Evolutionary conservation across 2,113 vertebrate genomes (phyloP).

Genomic region (Platysternon megacephalum): DNA sequence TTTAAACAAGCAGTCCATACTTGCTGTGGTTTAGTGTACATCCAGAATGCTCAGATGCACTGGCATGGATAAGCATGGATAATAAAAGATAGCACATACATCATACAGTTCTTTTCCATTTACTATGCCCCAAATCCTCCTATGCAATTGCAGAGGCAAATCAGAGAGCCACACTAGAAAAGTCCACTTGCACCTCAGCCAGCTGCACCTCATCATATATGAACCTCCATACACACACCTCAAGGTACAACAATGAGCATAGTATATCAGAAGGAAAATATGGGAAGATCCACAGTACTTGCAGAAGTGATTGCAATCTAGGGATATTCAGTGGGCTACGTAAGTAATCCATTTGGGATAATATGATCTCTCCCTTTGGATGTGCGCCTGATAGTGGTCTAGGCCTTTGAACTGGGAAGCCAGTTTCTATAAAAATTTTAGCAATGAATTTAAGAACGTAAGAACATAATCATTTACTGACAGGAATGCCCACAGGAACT

Average conservation of each 20-base stretch:
- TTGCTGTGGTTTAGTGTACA: not conserved
- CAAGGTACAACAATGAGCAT: not conserved
- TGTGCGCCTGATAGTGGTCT: not conserved
- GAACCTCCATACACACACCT: not conserved
- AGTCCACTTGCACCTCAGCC: not conserved
- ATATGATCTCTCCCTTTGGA: not conserved
- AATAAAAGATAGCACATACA: not conserved
- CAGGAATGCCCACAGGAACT: not conserved
- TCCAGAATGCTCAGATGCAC: not conserved
- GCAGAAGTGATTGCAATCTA: not conserved
- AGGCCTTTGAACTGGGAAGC: not conserved
- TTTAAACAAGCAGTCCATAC: not conserved
- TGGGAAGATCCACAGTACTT: not conserved
- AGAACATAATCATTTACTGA: not conserved
- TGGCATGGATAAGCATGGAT: not conserved
- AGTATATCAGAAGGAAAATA: not conserved
- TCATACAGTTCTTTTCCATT: not conserved
- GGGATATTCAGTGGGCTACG: not conserved
- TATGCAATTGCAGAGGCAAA: not conserved
- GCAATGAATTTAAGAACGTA: not conserved
- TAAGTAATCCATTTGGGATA: not conserved
- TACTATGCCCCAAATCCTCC: not conserved
- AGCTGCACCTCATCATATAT: not conserved
- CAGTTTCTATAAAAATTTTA: not conserved
- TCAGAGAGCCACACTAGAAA: not conserved